Evolutionary conservation across 2,797 vertebrate species (phyloP), one percentile per base, ranked within the genome.

Genomic region (Triplophysa bombifrons): DNA sequence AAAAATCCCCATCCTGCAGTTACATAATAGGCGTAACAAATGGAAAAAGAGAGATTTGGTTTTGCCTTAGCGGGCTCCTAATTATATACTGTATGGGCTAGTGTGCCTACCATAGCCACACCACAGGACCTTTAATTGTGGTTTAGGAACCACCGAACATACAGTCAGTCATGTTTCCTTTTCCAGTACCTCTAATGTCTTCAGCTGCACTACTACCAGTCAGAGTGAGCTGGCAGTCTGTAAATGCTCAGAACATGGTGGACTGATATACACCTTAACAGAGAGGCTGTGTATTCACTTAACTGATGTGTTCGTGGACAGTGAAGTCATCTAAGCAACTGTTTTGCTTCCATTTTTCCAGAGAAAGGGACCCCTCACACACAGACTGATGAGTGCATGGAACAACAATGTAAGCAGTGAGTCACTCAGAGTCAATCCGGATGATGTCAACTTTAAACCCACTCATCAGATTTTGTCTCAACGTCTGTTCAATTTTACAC

Each of bases 331-430:
- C 16, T n/a, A 22, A 61, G 66, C 34, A 83, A 60, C 65, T 75
- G 72, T 27, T 76, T 80, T 50, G 27, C 19, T 53, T 70, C 72
- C 13, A 71, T 78, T 61, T 80, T 82, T 71, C 78, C 81, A 70
- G 19, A 38, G 38, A 81, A 70, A 80, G 44, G 22, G 44, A 83
- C 58, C 58, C 65, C 55, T 74, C 53, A 50, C 51, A 77, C 55
- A 72, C 25, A 70, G 56, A 72, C 72, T 38, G 66, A 67, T 73
- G 41, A 25, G 72, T 78, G 41, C 71, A 70, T 87, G 87, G 88
- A 90, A 88, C 66, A 87, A 85, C 87, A 81, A 50, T 80, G 70
- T 76, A 84, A 86, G 41, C 14, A 3, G 12, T 14, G 12, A 83
- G 19, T 71, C 64, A 72, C 74, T 80, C 58, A 73, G n/a, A 48